Evolutionary conservation across 2,113 vertebrate genomes (phyloP), one percentile per base, ranked within the genome.

Genomic region (Porphyrio hochstetteri): DNA sequence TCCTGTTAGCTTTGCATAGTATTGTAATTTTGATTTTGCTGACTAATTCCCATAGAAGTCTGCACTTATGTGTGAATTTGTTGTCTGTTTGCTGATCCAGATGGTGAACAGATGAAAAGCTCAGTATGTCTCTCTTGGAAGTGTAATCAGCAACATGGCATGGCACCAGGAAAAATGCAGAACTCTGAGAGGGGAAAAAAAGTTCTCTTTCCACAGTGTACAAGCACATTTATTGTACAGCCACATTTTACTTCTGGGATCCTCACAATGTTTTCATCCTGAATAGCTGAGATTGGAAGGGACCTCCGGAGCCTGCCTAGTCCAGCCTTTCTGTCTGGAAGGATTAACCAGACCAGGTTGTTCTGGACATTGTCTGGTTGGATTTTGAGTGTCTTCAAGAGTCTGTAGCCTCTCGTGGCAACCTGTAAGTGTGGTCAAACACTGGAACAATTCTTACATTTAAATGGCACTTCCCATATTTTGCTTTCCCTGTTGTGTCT

Each of bases 81-180:
- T 61, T 93, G 25, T 79, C 17, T 82, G 33, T 71, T 95, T 93
- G 90, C 78, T 90, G 75, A 82, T 95, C 82, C 92, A 96, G 92
- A 93, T 95, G 90, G 90, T 82, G 93, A 96, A 29, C 79, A 97
- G 85, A 90, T 96, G 79, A 96, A 88, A 96, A 95, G 82, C 95
- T 96, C 95, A 92, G 92, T 93, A 72, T 90, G 61, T 90, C 57
- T 92, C 9, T 53, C 63, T 96, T 90, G 92, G 78, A 96, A 88
- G 13, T 3, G 0, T 85, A 64, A 46, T 76, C 65, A 94, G 70
- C 93, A 92, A 76, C 8, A 29, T 92, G 88, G 85, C 48, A 44
- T 48, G 38, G 18, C 57, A 92, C 53, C 61, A 82, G 78, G 53
- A 94, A 71, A 81, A 82, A 88, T 48, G 35, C 38, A 69, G 28